Conservation (phyloP, 2,888 invertebrate species). For the Lepidochrysops patricia region DNA sequence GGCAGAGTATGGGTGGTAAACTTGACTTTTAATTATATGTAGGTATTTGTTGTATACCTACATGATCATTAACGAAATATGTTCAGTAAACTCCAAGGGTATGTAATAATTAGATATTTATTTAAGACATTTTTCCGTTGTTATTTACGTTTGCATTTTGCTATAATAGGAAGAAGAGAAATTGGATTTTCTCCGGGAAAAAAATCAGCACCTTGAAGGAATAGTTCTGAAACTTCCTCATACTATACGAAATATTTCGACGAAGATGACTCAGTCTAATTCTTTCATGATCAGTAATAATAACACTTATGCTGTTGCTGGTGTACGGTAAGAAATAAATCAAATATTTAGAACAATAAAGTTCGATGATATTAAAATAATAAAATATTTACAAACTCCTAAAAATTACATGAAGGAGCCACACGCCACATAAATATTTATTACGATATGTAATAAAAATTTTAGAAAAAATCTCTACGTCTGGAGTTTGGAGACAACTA, state of each 20-base stretch:
- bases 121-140: too few species aligned
- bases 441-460: conserved; percentile 7
- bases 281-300: conserved; percentile 94
- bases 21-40: too few species aligned
- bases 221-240: conserved; percentile 84
- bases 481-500: conserved; percentile 88
- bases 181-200: conserved; percentile 44
- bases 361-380: too few species aligned
- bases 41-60: too few species aligned
- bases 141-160: background rate
- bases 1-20: too few species aligned
- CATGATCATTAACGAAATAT: too few species aligned
- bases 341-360: too few species aligned
- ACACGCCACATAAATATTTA: too few species aligned
- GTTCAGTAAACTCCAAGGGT: too few species aligned
- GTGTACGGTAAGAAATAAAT: conserved; percentile 79
- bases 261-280: conserved; percentile 91
- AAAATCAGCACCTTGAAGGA: conserved; percentile 63
- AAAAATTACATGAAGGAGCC: too few species aligned
- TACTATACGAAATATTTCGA: conserved; percentile 94
- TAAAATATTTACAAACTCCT: too few species aligned
- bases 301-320: conserved; percentile 94
- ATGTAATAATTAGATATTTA: background rate
- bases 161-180: conserved; percentile 51
- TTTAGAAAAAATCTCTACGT: conserved; percentile 93